These are phyloP conservation scores for Echiichthys vipera DNA, from an alignment of 2,797 vertebrate species.

Conservation along the genomic window DNA sequence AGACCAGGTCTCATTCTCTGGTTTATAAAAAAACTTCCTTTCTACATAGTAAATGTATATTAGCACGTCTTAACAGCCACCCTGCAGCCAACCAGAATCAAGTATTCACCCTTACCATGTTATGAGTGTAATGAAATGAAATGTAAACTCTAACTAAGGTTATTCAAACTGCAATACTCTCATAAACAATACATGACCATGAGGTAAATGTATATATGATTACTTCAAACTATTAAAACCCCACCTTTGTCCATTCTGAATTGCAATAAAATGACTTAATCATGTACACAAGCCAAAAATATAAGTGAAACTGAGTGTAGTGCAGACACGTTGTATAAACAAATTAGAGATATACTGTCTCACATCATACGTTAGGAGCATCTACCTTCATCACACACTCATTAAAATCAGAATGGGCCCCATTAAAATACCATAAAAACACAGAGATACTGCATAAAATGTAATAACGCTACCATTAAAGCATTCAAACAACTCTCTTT, in stretches of 20 bases:
- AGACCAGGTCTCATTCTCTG: too few species aligned
- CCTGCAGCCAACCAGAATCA: too few species aligned
- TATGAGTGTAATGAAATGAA: too few species aligned
- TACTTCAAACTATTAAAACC: too few species aligned
- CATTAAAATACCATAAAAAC: slow-evolving; percentile 52
- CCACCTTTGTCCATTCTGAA: background rate
- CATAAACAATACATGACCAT: background rate
- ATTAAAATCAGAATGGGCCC: slow-evolving; percentile 30
- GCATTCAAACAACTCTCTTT: slow-evolving; percentile 22
- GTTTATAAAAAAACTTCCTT: too few species aligned
- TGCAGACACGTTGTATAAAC: background rate
- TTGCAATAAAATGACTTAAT: background rate
- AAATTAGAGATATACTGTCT: background rate
- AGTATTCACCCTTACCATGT: too few species aligned
- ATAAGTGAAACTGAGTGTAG: background rate
- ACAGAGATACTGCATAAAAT: slow-evolving; percentile 42
- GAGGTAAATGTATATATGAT: too few species aligned
- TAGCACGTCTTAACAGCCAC: too few species aligned
- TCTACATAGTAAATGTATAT: too few species aligned
- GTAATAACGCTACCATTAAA: background rate
- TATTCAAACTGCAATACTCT: background rate
- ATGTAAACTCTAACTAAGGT: background rate
- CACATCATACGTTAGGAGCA: slow-evolving; percentile 24
- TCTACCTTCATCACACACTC: slow-evolving; percentile 28
- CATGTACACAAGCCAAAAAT: background rate